These are phyloP conservation scores for Urechis unicinctus DNA, from an alignment of 2,888 invertebrate genomes.

Conservation along the genomic window DNA sequence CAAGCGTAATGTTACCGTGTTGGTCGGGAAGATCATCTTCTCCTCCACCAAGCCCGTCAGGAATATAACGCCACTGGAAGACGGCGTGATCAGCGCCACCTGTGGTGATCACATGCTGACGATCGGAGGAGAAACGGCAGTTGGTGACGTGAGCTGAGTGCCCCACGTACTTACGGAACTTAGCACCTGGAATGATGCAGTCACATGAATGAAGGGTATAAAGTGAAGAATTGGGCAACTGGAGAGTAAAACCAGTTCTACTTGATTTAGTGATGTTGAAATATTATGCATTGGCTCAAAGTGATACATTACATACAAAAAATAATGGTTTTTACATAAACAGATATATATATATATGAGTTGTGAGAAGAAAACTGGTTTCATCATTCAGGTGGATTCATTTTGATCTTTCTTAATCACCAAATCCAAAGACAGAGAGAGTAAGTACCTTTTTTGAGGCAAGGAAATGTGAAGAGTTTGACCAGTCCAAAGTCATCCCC, in stretches of 20 bases:
- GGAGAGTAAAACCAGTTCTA: too few species aligned
- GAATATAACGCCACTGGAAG: slow-evolving; percentile 50
- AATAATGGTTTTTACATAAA: too few species aligned
- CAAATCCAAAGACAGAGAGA: too few species aligned
- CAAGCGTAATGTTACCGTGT: slow-evolving; percentile 14
- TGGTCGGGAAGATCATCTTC: slow-evolving; percentile 18
- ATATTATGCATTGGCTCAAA: too few species aligned
- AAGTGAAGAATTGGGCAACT: too few species aligned
- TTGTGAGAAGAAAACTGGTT: too few species aligned
- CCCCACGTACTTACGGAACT: slow-evolving; percentile 50
- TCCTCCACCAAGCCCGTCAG: slow-evolving; percentile 29
- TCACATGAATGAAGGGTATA: too few species aligned
- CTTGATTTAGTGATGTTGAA: too few species aligned
- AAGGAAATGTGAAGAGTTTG: slow-evolving; percentile 48
- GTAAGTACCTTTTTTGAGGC: slow-evolving; percentile 45
- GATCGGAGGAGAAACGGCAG: slow-evolving; percentile 49
- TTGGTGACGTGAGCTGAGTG: slow-evolving; percentile 53
- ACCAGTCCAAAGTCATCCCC: slow-evolving; percentile 51
- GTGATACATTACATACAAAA: too few species aligned
- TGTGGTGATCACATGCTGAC: slow-evolving; percentile 44
- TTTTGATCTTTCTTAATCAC: too few species aligned
- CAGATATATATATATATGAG: too few species aligned
- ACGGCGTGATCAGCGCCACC: slow-evolving; percentile 52
- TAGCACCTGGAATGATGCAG: slow-evolving; percentile 40
- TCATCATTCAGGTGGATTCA: too few species aligned